These are phyloP conservation scores for Zaprionus capensis DNA, from an alignment of 1,140 invertebrate species.

Conservation along the genomic window DNA sequence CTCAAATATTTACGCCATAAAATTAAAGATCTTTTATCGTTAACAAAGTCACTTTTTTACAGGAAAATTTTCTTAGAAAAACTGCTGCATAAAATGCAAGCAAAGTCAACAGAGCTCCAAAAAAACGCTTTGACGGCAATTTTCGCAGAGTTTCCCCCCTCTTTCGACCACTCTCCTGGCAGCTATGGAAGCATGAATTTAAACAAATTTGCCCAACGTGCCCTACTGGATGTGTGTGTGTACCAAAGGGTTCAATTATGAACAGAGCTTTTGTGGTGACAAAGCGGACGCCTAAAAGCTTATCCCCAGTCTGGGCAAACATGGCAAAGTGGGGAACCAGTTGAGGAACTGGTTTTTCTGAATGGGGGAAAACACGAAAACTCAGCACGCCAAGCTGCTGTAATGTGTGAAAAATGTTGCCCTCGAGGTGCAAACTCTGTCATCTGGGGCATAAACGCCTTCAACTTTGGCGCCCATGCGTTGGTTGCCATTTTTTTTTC, in stretches of 20 bases:
- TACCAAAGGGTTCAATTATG: slow-evolving; percentile 78
- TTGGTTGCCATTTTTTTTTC: slow-evolving; percentile 35
- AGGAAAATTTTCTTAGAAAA: slow-evolving; percentile 8
- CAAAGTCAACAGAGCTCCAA: slow-evolving; percentile 23
- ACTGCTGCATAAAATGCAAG: slow-evolving; percentile 25
- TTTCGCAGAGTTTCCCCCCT: neutral
- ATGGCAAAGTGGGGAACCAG: slow-evolving; percentile 6
- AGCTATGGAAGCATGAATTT: slow-evolving; percentile 55
- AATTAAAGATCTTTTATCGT: slow-evolving; percentile 30
- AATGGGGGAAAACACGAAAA: slow-evolving; percentile 15
- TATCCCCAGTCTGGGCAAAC: slow-evolving; percentile 43
- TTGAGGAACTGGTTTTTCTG: neutral
- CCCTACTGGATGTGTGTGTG: slow-evolving; percentile 6
- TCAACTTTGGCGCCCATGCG: slow-evolving; percentile 39
- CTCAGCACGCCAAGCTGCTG: neutral
- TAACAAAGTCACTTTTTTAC: slow-evolving; percentile 1
- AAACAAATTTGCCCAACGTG: slow-evolving; percentile 70
- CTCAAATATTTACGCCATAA: slow-evolving; percentile 9
- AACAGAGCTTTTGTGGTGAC: slow-evolving; percentile 47
- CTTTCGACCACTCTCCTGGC: neutral
- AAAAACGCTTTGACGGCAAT: slow-evolving; percentile 35
- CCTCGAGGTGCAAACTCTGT: slow-evolving; percentile 39
- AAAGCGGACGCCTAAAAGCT: slow-evolving; percentile 49
- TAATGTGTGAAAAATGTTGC: slow-evolving; percentile 40
- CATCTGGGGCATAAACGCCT: slow-evolving; percentile 54